phyloP scores from a whole-genome alignment of 23 tunicate genomes.

The Oikopleura albicans region DNA sequence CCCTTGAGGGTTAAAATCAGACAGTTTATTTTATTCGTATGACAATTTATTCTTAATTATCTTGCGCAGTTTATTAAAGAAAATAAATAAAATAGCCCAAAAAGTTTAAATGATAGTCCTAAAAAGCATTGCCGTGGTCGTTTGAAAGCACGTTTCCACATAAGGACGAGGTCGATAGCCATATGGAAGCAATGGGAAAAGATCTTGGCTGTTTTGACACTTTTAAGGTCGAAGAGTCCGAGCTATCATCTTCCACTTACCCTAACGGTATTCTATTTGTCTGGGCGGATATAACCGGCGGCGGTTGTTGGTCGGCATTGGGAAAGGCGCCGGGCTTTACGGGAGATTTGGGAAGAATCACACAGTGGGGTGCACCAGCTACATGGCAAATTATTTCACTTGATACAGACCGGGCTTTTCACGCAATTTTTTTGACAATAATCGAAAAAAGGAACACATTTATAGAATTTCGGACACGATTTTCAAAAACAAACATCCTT shows the following conservation, averaged over 20 bases:
- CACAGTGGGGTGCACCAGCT: neutral
- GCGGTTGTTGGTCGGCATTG: neutral
- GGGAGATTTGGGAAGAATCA: neutral
- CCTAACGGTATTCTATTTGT: neutral
- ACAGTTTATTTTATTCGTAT: too few species aligned
- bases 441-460: too few species aligned
- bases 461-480: too few species aligned
- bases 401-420: too few species aligned
- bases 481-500: too few species aligned
- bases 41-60: too few species aligned
- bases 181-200: neutral
- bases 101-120: too few species aligned
- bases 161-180: neutral
- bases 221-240: neutral
- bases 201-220: neutral
- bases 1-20: too few species aligned
- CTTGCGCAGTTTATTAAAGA: too few species aligned
- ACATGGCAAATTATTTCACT: neutral
- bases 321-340: neutral
- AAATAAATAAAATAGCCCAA: too few species aligned
- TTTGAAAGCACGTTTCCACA: neutral
- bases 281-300: neutral
- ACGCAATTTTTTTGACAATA: too few species aligned
- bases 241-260: too few species aligned
- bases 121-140: neutral